Base-by-base conservation (phyloP, 2,888 invertebrate genomes). In the Dynastes grantii region DNA sequence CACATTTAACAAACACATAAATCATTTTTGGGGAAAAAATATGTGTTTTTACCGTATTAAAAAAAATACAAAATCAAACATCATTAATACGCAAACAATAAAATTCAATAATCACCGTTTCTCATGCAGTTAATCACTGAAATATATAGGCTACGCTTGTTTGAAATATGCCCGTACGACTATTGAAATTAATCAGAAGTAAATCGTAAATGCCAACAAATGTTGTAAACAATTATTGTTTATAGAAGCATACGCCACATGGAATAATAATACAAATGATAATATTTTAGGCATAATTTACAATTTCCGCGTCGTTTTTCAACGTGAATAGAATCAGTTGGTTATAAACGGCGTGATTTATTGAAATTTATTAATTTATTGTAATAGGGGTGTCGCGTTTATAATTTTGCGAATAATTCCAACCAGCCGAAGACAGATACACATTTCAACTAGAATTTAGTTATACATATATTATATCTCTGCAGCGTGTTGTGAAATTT, bases 211-310 rank as follows among this genome's bases (percentile, higher is more conserved):
- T 22, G 71, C 37, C 71, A 71, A 71, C 71, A 58, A 71, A 71
- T 22, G 71, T 58, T 71, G 71, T 71, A 71, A 71, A 71, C 71
- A 71, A 55, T 71, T 58, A 71, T 71, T 71, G 71, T 71, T 71
- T 71, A 58, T 58, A 55, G 37, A 58, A 58, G 71, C 71, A 58
- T 55, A 71, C 71, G 58, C 51, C 61, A 45, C 37, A 58, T 40
- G 37, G 37, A 71, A 37, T 71, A 71, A 71, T 71, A 71, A 37
- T 71, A 58, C 49, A 55, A 58, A 71, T 71, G 58, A 58, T 71
- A 71, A 71, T 71, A 71, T 71, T 71, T 71, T 71, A 71, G 6
- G 55, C 37, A 37, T 58, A 71, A 71, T 71, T 71, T 71, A 71
- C 71, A 71, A 58, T 71, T 71, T 55, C 71, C 71, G 37, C 37